Evolutionary conservation across 2,888 invertebrate species (phyloP).

Genomic region (Erannis defoliaria): DNA sequence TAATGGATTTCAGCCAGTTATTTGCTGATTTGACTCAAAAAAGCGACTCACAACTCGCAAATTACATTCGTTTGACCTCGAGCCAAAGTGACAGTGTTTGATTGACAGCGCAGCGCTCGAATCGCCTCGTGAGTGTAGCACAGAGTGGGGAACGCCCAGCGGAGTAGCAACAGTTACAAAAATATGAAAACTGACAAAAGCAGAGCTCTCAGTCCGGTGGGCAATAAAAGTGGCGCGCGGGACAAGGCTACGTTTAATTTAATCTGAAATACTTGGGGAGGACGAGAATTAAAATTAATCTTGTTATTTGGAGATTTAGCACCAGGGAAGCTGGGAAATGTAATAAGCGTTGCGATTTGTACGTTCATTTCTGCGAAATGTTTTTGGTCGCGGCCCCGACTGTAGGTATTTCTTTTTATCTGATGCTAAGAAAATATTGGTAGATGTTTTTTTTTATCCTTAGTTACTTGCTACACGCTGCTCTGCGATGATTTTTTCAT

Average conservation of each 20-base stretch:
- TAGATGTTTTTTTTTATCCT: constrained; percentile 1
- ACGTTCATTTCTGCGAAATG: constrained; percentile 40
- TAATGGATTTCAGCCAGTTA: no score
- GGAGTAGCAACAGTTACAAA: not conserved
- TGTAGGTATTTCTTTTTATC: constrained; percentile 16
- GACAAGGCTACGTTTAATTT: constrained; percentile 65
- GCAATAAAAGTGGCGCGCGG: constrained; percentile 34
- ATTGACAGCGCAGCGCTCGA: no score
- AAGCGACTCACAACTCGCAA: no score
- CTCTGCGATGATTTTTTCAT: no score
- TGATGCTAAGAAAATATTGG: constrained; percentile 6
- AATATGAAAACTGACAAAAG: constrained; percentile 35
- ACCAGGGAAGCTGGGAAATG: constrained; percentile 51
- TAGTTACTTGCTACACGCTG: not conserved
- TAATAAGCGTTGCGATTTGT: constrained; percentile 50
- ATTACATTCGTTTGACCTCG: no score
- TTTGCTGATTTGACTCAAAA: no score
- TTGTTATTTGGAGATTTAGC: constrained; percentile 61
- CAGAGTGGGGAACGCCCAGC: no score
- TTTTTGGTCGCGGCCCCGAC: constrained; percentile 28
- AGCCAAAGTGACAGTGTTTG: no score
- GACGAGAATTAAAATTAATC: constrained; percentile 62
- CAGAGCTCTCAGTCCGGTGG: constrained; percentile 31
- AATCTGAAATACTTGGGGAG: constrained; percentile 58
- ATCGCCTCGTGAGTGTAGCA: no score